These are phyloP conservation scores for Anas flavirostris DNA, from an alignment of 2,797 vertebrate genomes.

Conservation along the genomic window DNA sequence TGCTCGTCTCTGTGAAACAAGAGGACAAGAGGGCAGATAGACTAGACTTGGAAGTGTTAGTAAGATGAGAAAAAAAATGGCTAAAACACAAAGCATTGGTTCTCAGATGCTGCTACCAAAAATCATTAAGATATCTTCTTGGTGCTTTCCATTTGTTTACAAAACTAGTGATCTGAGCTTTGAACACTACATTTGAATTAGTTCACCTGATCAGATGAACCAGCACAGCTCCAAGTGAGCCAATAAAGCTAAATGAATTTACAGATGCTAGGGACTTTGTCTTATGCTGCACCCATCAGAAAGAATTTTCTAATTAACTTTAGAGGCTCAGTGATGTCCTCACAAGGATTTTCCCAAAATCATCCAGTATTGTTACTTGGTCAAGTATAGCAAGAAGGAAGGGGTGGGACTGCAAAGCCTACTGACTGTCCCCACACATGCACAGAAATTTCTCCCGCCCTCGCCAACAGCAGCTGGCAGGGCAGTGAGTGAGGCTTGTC, in stretches of 20 bases:
- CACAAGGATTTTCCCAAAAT: fast-evolving
- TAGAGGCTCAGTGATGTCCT: neutral
- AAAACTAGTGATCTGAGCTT: neutral
- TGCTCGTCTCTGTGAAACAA: neutral
- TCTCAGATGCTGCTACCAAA: neutral
- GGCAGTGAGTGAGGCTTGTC: neutral
- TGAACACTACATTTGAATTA: neutral
- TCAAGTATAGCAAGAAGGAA: neutral
- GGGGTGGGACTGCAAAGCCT: no score
- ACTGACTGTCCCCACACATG: neutral
- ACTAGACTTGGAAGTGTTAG: neutral
- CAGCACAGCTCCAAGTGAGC: neutral
- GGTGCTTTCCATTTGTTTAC: neutral
- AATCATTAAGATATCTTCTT: neutral
- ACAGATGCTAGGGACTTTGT: neutral
- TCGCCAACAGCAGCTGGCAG: neutral
- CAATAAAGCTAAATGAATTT: neutral
- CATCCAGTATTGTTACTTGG: neutral
- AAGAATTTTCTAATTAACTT: fast-evolving
- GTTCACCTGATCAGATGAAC: neutral
- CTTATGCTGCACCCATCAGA: neutral
- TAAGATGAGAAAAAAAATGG: no score
- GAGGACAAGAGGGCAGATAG: neutral
- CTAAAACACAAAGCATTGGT: neutral
- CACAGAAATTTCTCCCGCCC: neutral